Conservation (phyloP, 2,888 invertebrate species). For the Plutella xylostella region DNA sequence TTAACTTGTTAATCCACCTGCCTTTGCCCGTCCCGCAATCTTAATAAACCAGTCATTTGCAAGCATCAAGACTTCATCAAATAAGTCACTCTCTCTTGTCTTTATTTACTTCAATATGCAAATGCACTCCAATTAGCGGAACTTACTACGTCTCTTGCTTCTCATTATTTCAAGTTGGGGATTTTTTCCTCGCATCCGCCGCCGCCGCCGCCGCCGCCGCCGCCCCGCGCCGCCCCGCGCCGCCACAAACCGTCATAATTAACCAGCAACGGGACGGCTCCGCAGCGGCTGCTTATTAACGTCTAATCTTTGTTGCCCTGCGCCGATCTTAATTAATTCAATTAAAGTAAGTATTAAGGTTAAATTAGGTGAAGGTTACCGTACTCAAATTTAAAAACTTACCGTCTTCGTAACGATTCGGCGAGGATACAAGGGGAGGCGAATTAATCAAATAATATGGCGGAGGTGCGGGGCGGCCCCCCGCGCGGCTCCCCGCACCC, state of each 20-base stretch:
- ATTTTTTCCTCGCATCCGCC: slow-evolving; percentile 39
- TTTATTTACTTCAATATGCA: slow-evolving; percentile 55
- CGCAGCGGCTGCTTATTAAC: slow-evolving; percentile 60
- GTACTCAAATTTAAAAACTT: slow-evolving; percentile 66
- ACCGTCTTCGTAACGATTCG: slow-evolving; percentile 64
- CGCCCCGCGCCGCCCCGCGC: slow-evolving; percentile 32
- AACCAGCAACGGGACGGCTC: slow-evolving; percentile 54
- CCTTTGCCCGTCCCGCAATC: no score
- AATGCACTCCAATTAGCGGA: slow-evolving; percentile 63
- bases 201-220: slow-evolving; percentile 34
- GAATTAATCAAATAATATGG: slow-evolving; percentile 71
- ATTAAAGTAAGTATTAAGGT: slow-evolving; percentile 59
- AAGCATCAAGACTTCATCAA: slow-evolving; percentile 38
- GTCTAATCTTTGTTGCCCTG: slow-evolving; percentile 57
- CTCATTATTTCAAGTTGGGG: slow-evolving; percentile 56
- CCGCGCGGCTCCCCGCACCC: slow-evolving; percentile 24
- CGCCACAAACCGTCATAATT: slow-evolving; percentile 44
- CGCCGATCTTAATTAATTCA: slow-evolving; percentile 62
- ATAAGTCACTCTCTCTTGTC: slow-evolving; percentile 9
- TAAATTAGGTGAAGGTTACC: slow-evolving; percentile 63
- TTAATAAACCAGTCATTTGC: slow-evolving; percentile 31
- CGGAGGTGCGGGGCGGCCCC: slow-evolving; percentile 47
- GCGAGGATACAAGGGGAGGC: slow-evolving; percentile 68
- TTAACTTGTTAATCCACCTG: no score
- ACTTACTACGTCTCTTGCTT: slow-evolving; percentile 47